Evolutionary conservation across 1,140 invertebrate species (phyloP), one percentile per base, ranked within the genome.

Genomic region (Ruditapes philippinarum): DNA sequence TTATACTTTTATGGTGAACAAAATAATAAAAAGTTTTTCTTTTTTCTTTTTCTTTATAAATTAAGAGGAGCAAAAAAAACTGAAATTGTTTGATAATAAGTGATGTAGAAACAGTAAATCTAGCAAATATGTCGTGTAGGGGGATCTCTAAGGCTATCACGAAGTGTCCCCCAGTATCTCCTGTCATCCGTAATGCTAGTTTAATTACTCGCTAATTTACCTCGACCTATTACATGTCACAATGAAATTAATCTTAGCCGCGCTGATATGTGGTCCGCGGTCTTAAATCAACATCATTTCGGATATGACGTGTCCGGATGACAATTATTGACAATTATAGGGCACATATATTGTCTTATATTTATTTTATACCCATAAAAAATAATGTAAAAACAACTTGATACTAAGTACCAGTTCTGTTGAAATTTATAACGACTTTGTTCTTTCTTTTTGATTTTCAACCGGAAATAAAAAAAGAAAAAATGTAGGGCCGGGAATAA

Each of bases 171-270:
- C 33, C 31, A 25, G 33, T 12, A 70, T 70, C 33, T 5, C 33
- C 33, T 70, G 65, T 70, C 65, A 70, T 36, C 33, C 38, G 28
- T 38, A 70, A 70, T 70, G 28, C 22, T 19, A 4, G 12, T 38
- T 70, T 70, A 70, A 70, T 70, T 70, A 70, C 33, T 7, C 36
- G 33, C 65, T 70, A 38, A 70, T 70, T 70, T 38, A 33, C 33
- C 28, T 22, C 14, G 65, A 14, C 65, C 65, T n/a, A 70, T 70
- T 70, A 38, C 14, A 70, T 17, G 65, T 70, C 65, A 70, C 65
- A 17, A 14, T 22, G 12, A 70, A 31, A 70, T 70, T 70, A 28
- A 38, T 70, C 33, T 19, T n/a, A n/a, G n/a, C n/a, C 33, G 33
- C 3, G 33, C 33, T 70, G 65, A 3, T 70, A 11, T 70, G 65